Evolutionary conservation across 2,888 invertebrate species (phyloP), one percentile per base, ranked within the genome.

Genomic region (Capitulum mitella): DNA sequence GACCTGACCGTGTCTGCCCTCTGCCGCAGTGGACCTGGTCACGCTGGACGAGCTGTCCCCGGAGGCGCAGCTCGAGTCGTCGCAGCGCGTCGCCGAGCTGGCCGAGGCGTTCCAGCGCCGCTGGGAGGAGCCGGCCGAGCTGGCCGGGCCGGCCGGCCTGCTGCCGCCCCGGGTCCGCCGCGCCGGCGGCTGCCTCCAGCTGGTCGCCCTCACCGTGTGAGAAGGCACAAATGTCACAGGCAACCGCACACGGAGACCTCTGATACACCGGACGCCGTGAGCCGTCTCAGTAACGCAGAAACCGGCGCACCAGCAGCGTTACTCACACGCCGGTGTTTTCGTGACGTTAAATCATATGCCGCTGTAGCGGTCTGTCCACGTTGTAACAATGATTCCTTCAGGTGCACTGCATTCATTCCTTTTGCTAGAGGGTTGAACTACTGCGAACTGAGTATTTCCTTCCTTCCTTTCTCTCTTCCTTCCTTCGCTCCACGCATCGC

Each of bases 1-100:
- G n/a, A n/a, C n/a, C n/a, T n/a, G n/a, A n/a, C n/a, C n/a, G n/a
- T n/a, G n/a, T n/a, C n/a, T n/a, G n/a, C n/a, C n/a, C n/a, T n/a
- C n/a, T n/a, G n/a, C 32, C 51, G 34, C 85, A 96, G 96, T 97
- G 87, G 97, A 97, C 86, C 87, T 97, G 83, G 96, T 97, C 32
- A 97, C 97, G 0, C 86, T 97, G 83, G 97, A 97, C 85, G 95
- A 95, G 85, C 87, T 97, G 78, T 95, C 95, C 6, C 93, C 94
- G 5, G 97, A 97, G 83, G 97, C 97, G 43, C 93, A 96, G 92
- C 86, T 95, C 79, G 97, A 97, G 86, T 97, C 97, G 0, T 94
- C 95, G 19, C 95, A 95, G 80, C 90, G 97, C 83, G 95, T 97
- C 82, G 94, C 95, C 83, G 93, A 94, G 81, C 87, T 97, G 70